A percentile compares a stretch with the other conserved stretches of the same genome.
These are phyloP conservation scores for Plagiodera versicolora DNA, from an alignment of 2,888 invertebrate genomes.

Conservation along the genomic window DNA sequence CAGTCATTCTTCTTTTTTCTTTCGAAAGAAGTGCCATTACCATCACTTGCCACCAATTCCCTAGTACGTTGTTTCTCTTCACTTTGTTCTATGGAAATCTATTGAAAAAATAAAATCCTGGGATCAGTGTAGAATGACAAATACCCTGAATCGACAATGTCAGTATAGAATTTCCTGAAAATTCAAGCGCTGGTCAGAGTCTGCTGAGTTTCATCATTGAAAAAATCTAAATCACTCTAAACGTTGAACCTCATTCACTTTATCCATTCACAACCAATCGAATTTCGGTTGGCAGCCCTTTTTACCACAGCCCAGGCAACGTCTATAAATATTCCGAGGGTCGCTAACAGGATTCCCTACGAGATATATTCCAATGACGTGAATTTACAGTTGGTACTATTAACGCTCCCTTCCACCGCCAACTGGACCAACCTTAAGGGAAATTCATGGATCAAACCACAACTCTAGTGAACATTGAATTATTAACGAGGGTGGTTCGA, in stretches of 20 bases:
- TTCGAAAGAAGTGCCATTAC: constrained; percentile 3
- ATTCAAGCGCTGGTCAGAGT: background rate
- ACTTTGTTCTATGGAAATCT: background rate
- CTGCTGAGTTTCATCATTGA: too few species aligned
- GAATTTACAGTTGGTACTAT: constrained; percentile 20
- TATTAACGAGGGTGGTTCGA: too few species aligned
- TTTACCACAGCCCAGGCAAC: constrained; percentile 2
- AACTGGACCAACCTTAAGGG: background rate
- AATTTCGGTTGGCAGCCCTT: background rate
- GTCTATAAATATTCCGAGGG: constrained; percentile 14
- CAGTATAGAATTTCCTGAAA: background rate
- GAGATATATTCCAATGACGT: constrained; percentile 18
- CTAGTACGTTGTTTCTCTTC: background rate
- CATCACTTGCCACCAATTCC: background rate
- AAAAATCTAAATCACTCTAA: too few species aligned
- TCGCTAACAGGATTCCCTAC: background rate
- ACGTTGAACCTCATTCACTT: too few species aligned
- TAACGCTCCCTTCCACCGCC: constrained; percentile 10
- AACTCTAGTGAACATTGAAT: too few species aligned
- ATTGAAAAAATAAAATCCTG: background rate
- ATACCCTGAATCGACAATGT: background rate
- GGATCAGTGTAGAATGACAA: background rate
- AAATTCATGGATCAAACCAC: background rate
- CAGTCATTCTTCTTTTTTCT: constrained; percentile 4
- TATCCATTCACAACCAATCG: background rate